Evolutionary conservation across 2,888 invertebrate genomes (phyloP), one percentile per base, ranked within the genome.

Genomic region (Anoplius nigerrimus): DNA sequence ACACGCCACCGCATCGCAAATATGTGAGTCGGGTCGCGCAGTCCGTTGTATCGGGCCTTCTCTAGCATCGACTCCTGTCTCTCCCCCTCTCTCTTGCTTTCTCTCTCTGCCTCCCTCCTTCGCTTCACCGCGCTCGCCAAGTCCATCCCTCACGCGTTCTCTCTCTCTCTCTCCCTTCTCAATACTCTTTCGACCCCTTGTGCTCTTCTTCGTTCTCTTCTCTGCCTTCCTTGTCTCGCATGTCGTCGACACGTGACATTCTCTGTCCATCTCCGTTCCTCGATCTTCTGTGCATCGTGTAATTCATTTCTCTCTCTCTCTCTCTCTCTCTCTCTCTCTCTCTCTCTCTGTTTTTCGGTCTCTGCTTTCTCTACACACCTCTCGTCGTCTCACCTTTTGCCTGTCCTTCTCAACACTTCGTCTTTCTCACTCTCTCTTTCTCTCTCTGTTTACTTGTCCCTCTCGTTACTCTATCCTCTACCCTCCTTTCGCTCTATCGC

Each of bases 1-100:
- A 66, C 71, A 74, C 70, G 72, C 69, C 75, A 69, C 69, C 67
- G 69, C 66, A 64, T 75, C 69, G 69, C 71, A 77, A 79, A 71
- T 77, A 79, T 67, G 65, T 53, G 66, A 72, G 67, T 62, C 62
- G 61, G 64, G 55, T 53, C 45, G 58, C 34, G 52, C 59, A 51
- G 24, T 16, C 16, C 34, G 34, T 34, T 34, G 34, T 34, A 34
- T 34, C 34, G 34, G 21, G 20, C 62, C 64, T 22, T 69, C 51
- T 61, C 55, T 34, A 34, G 34, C 34, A 34, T 34, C 34, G 34
- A 34, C 34, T 34, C 34, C 6, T 34, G 34, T 45, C 18, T 54
- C 54, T 54, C 45, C n/a, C 42, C 8, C 22, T 45, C 15, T 22
- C 22, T 6, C 18, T 34, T 20, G n/a, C n/a, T 34, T 13, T 43